phyloP scores from a whole-genome alignment of 2,888 invertebrate species.

The Sisyra terminalis region DNA sequence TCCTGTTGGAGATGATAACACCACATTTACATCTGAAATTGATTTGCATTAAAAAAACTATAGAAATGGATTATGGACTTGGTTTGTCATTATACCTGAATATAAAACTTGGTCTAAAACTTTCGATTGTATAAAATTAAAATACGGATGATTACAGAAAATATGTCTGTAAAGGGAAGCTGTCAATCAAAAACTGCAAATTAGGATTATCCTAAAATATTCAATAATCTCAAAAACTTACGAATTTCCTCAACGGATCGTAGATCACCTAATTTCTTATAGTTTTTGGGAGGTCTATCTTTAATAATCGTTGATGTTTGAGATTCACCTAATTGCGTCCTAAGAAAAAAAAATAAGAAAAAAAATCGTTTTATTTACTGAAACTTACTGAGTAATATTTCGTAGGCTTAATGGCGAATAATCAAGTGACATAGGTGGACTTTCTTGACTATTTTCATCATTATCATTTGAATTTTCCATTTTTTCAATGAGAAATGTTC shows the following conservation, averaged over 20 bases:
- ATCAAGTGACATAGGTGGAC: background rate
- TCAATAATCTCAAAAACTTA: conserved; percentile 16
- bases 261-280: conserved; percentile 11
- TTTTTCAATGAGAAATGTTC: no score
- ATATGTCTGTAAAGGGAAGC: conserved; percentile 35
- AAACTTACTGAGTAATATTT: no score
- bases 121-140: conserved; percentile 57
- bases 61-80: background rate
- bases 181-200: conserved; percentile 20
- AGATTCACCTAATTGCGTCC: background rate
- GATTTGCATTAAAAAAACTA: conserved; percentile 2
- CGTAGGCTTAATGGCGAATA: background rate
- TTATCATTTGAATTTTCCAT: background rate
- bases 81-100: conserved; percentile 29
- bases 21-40: conserved; percentile 46
- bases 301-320: background rate
- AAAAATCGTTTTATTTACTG: background rate
- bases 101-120: conserved; percentile 50
- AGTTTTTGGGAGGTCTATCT: conserved; percentile 11
- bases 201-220: no score
- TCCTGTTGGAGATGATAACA: conserved; percentile 66
- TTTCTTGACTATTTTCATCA: background rate
- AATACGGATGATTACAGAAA: conserved; percentile 40
- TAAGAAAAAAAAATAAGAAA: background rate
- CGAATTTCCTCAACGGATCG: conserved; percentile 18